Conservation (phyloP, 2,113 vertebrate genomes). For the Mixornis gularis region DNA sequence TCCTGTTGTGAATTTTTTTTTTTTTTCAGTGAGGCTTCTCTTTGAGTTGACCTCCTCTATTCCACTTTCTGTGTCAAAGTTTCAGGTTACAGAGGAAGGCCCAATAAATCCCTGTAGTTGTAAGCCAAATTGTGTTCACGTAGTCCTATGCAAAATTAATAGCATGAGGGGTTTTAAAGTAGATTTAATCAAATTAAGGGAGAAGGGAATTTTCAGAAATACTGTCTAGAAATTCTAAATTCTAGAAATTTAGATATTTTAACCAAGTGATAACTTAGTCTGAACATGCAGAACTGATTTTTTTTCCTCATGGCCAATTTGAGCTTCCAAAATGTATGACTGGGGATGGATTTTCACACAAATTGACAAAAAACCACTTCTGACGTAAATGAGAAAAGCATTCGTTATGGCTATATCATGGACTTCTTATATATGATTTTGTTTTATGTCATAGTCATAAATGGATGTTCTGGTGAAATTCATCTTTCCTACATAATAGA, state of each 20-base stretch:
- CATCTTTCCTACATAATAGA: background rate
- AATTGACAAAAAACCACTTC: background rate
- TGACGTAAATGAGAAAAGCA: background rate
- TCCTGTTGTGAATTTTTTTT: background rate
- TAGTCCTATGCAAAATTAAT: background rate
- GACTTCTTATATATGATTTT: background rate
- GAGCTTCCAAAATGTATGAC: background rate
- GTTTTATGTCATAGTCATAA: background rate
- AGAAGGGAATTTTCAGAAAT: background rate
- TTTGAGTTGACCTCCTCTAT: background rate
- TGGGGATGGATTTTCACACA: background rate
- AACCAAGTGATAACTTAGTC: background rate
- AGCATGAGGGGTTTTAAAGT: background rate
- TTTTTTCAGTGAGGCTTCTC: background rate
- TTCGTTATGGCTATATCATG: background rate
- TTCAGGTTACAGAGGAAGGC: background rate
- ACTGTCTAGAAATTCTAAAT: background rate
- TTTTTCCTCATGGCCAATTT: background rate
- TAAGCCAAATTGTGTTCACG: background rate
- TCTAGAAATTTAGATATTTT: background rate
- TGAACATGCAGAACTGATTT: background rate
- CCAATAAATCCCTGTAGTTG: background rate
- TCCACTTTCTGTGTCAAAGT: background rate
- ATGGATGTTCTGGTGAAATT: background rate
- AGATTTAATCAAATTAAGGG: background rate